Percentiles rank a stretch among this genome's conserved stretches.
phyloP scores from a whole-genome alignment of 1,140 invertebrate species.

The Platyura marginata region DNA sequence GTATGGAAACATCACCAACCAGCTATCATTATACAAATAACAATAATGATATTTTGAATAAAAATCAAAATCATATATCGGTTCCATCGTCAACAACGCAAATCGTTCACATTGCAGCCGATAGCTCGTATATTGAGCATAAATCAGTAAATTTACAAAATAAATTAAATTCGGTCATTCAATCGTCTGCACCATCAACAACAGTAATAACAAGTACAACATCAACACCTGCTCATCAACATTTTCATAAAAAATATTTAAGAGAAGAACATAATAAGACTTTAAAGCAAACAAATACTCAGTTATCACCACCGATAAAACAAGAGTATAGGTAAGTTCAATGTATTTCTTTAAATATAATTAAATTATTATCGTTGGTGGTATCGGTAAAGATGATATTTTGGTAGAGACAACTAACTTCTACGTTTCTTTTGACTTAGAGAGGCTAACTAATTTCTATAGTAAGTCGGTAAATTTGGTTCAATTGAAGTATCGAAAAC shows the following conservation, averaged over 20 bases:
- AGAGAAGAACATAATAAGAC: neutral
- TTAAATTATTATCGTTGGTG: no score
- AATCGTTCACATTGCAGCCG: neutral
- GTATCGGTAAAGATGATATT: no score
- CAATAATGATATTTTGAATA: conserved; percentile 2
- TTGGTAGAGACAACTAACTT: no score
- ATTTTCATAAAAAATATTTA: conserved; percentile 6
- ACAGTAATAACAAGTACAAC: neutral
- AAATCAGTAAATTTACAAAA: neutral
- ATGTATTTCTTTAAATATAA: no score
- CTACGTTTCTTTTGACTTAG: no score
- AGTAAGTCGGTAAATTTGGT: no score
- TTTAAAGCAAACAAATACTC: neutral
- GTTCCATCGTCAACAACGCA: neutral
- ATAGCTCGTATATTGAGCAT: neutral
- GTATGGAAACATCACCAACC: conserved; percentile 2
- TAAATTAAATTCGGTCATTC: neutral
- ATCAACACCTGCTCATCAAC: conserved; percentile 3
- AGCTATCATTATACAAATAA: conserved; percentile 1
- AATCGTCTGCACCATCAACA: neutral
- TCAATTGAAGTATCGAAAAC: no score
- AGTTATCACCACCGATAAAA: neutral
- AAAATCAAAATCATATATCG: conserved; percentile 1
- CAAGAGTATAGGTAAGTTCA: neutral
- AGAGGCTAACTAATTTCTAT: no score